Percentiles rank a stretch among this genome's conserved stretches.
Conservation (phyloP, 2,797 vertebrate genomes). For the Otolemur crassicaudatus region DNA sequence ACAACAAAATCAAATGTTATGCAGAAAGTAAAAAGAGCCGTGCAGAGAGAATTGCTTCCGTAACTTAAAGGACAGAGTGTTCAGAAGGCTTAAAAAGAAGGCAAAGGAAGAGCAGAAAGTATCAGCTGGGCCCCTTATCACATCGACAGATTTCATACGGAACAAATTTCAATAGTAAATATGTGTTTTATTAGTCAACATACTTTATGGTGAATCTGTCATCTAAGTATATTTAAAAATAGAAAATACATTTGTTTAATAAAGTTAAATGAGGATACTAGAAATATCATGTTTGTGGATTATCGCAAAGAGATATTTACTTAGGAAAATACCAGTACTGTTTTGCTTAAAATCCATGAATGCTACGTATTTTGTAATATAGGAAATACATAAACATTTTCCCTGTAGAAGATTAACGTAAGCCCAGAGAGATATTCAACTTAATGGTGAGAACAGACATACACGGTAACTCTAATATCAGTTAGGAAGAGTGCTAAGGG, state of each 20-base stretch:
- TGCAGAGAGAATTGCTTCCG: not conserved
- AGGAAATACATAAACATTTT: not conserved
- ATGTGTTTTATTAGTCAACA: not conserved
- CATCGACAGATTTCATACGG: not conserved
- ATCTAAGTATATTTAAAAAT: conserved; percentile 8
- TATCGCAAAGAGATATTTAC: conserved; percentile 23
- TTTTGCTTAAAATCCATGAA: not conserved
- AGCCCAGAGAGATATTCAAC: not conserved
- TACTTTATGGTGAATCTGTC: not conserved
- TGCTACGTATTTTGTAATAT: not conserved
- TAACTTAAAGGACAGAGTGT: conserved; percentile 22
- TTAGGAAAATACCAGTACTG: not conserved
- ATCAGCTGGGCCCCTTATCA: not conserved
- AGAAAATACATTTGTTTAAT: not conserved
- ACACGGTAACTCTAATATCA: not conserved
- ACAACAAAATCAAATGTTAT: conserved; percentile 45
- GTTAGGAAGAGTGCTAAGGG: not conserved
- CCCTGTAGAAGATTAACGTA: not conserved
- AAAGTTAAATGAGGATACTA: conserved; percentile 1
- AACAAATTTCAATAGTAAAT: conserved; percentile 8
- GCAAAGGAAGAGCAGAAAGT: not conserved
- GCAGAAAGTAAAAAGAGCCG: not conserved
- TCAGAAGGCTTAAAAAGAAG: not conserved
- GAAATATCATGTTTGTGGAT: not conserved
- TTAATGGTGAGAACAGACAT: not conserved